Base-by-base conservation (phyloP, 2,797 vertebrate genomes). In the Siniperca undulata region DNA sequence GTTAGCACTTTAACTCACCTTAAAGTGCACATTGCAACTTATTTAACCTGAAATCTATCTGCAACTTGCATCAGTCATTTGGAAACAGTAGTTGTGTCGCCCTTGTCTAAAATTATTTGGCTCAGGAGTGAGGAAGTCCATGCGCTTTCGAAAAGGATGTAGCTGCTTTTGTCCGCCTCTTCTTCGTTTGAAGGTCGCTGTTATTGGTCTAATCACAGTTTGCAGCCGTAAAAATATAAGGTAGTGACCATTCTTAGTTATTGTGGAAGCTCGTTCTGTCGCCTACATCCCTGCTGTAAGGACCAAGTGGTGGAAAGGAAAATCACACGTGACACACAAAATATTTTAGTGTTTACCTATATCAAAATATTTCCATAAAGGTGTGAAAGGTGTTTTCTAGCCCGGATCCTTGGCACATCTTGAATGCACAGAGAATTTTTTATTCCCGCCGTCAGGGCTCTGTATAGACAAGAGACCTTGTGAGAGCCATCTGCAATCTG, bases 381-480 rank as follows among this genome's bases (percentile, higher is more conserved):
- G 27, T 17, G 34, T 77, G 53, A 73, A 65, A 69, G 11, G 61
- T 83, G 64, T 84, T 77, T 80, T 88, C 44, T 46, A 20, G 46
- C 58, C 53, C 58, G 61, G 59, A 81, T 78, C 72, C 61, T 66
- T 58, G 76, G 59, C 87, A 77, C 78, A 75, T 87, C 65, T 76
- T 69, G 80, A 64, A 86, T 38, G 85, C 86, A 83, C 67, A 24
- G 55, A 76, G 42, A 6, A 79, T 90, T 75, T 88, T 88, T 86
- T 74, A 75, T 64, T 36, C n/a, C 73, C 67, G 59, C 78, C 71
- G 77, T 78, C 80, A 82, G 56, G 44, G 61, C 78, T 83, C 68
- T 36, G 70, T 52, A 82, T 22, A 89, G 91, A 93, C 88, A 85
- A 24, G 85, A 89, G 92, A 94, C 91, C 93, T 94, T 94, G 89